Evolutionary conservation across 92 coral and sea anemone species (phyloP).

Genomic region (Virgularia gustaviana): DNA sequence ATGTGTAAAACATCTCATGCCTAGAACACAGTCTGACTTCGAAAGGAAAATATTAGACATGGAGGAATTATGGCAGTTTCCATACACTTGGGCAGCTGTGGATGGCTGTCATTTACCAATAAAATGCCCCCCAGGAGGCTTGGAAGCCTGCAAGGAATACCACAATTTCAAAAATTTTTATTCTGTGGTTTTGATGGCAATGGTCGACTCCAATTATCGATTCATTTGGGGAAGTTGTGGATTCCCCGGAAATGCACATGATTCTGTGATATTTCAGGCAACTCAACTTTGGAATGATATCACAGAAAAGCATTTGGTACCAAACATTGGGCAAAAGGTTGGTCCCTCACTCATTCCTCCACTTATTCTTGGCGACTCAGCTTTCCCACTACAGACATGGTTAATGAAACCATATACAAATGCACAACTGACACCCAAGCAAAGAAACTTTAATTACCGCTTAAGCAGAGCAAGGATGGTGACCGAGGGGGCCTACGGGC

Average conservation of each 20-base stretch:
- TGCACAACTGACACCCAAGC: constrained; percentile 39
- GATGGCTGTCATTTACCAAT: constrained; percentile 39
- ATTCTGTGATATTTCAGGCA: constrained; percentile 48
- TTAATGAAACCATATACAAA: constrained; percentile 44
- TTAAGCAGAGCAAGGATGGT: constrained; percentile 58
- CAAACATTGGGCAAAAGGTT: constrained; percentile 35
- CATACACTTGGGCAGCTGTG: constrained; percentile 30
- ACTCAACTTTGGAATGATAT: constrained; percentile 35
- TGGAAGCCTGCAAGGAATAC: constrained; percentile 19
- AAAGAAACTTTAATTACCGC: constrained; percentile 51
- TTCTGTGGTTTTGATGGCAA: constrained; percentile 30
- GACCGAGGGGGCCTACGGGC: constrained; percentile 57
- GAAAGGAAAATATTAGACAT: constrained; percentile 43
- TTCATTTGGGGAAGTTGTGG: constrained; percentile 45
- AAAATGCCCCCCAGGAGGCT: constrained; percentile 15
- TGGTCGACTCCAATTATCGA: constrained; percentile 35
- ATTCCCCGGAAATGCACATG: constrained; percentile 56
- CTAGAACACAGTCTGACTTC: constrained; percentile 16
- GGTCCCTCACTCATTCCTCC: constrained; percentile 41
- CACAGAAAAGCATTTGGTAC: constrained; percentile 30
- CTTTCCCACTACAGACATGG: constrained; percentile 51
- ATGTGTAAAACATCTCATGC: constrained; percentile 26
- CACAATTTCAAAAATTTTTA: constrained; percentile 43
- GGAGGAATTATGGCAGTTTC: constrained; percentile 45
- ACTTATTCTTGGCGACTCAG: constrained; percentile 44